Percentiles rank a stretch among this genome's conserved stretches.
Evolutionary conservation across 2,113 vertebrate species (phyloP).

Genomic region (Crotophaga sulcirostris): DNA sequence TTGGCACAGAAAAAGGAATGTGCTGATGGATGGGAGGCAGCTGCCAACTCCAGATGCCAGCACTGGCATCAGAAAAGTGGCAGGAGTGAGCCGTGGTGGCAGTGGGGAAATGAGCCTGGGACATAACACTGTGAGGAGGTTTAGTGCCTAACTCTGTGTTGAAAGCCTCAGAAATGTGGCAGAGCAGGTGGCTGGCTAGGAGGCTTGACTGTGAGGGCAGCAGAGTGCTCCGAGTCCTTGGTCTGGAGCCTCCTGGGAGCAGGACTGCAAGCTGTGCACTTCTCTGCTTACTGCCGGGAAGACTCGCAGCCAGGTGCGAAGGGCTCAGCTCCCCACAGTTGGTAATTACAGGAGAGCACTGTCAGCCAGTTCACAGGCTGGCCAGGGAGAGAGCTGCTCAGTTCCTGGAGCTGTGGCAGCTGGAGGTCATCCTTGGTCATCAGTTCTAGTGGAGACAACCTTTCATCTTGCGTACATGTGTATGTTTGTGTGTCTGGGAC

Average conservation of each 20-base stretch:
- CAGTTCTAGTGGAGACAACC: neutral
- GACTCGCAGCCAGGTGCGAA: neutral
- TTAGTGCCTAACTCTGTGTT: neutral
- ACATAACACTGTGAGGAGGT: neutral
- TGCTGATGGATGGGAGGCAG: neutral
- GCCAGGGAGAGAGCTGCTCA: neutral
- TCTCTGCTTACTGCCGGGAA: neutral
- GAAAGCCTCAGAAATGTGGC: neutral
- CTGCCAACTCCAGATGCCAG: neutral
- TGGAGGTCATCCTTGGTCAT: neutral
- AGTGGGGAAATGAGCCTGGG: neutral
- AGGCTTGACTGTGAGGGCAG: neutral
- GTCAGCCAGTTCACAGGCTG: neutral
- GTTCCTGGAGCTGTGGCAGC: neutral
- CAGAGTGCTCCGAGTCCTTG: neutral
- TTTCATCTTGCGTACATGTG: neutral
- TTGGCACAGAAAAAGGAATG: neutral
- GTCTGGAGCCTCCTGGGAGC: neutral
- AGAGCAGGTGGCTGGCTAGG: neutral
- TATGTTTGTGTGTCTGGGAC: neutral
- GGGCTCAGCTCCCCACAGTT: neutral
- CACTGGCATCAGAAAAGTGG: neutral
- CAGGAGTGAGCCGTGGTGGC: rapidly evolving
- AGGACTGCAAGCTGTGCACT: neutral
- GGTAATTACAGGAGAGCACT: neutral